Evolutionary conservation across 2,113 vertebrate species (phyloP).

Genomic region (Hiodon tergisus): DNA sequence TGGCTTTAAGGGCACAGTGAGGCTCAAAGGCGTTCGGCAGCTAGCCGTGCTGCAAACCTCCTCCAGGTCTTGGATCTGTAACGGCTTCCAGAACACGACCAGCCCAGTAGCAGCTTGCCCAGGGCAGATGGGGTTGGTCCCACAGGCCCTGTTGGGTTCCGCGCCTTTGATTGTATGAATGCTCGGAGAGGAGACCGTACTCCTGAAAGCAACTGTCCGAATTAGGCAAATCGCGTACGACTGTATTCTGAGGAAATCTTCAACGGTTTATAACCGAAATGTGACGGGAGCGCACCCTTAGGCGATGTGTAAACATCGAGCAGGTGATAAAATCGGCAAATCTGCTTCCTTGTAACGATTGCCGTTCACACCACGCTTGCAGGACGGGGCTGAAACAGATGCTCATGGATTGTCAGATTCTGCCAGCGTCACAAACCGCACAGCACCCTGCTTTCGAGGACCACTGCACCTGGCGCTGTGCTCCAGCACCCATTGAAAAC

Average conservation of each 20-base stretch:
- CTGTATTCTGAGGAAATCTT: too few species aligned
- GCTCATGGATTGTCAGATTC: neutral
- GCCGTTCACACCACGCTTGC: neutral
- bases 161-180: neutral
- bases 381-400: neutral
- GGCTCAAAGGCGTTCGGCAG: neutral
- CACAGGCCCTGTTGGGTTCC: neutral
- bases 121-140: neutral
- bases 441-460: neutral
- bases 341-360: neutral
- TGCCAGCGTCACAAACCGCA: neutral
- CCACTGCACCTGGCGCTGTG: neutral
- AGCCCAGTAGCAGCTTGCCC: neutral
- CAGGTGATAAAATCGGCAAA: neutral
- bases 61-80: neutral
- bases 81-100: neutral
- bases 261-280: neutral
- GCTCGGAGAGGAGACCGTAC: neutral
- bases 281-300: neutral
- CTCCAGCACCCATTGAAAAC: neutral
- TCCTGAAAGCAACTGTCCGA: neutral
- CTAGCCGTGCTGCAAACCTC: neutral
- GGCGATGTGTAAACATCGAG: neutral
- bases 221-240: too few species aligned
- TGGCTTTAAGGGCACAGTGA: slow-evolving; percentile 1